Evolutionary conservation across 2,113 vertebrate genomes (phyloP).

Genomic region (Phaethornis superciliosus): DNA sequence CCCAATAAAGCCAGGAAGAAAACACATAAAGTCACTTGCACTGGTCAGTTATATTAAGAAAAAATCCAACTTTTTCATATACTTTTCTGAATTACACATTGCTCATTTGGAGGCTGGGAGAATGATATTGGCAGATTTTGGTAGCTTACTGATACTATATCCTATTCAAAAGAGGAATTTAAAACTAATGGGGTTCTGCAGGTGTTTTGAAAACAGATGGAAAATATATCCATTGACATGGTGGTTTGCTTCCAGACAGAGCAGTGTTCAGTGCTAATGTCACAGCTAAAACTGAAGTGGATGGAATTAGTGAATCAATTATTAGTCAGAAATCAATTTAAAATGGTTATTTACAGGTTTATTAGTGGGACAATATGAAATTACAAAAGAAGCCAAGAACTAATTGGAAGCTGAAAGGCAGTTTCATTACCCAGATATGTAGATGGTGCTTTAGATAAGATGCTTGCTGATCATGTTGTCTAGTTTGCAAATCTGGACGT

Average conservation of each 20-base stretch:
- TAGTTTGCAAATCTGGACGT: background rate
- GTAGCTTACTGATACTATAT: background rate
- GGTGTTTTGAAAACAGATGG: background rate
- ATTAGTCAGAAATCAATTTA: background rate
- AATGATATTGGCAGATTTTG: background rate
- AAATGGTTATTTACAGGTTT: background rate
- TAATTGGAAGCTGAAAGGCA: background rate
- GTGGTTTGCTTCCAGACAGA: background rate
- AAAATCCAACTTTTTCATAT: background rate
- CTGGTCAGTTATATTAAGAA: background rate
- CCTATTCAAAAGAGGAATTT: background rate
- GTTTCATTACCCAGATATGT: background rate
- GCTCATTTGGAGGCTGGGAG: background rate
- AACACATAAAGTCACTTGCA: background rate
- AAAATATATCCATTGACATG: background rate
- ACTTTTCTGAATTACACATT: background rate
- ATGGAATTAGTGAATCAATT: background rate
- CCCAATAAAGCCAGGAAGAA: background rate
- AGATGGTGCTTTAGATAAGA: background rate
- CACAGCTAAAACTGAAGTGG: background rate
- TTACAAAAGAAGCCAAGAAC: background rate
- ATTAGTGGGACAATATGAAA: background rate
- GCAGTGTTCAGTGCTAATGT: background rate
- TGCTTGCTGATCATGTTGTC: background rate
- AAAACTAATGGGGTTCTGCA: background rate